Base-by-base conservation (phyloP, 1,140 invertebrate genomes). In the Pissodes strobi region DNA sequence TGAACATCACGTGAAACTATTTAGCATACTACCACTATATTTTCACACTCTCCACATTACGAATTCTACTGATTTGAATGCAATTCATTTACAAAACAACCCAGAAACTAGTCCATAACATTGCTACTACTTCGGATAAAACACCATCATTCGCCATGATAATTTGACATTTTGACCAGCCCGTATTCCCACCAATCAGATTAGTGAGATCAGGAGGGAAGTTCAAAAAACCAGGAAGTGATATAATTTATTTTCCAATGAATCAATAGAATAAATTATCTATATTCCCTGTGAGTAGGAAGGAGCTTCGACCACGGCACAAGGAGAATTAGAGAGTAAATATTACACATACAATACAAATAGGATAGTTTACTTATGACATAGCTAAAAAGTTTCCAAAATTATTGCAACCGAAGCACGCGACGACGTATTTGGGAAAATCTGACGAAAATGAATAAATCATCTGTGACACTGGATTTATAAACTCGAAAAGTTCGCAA, bases 21-120 rank as follows among this genome's bases (percentile, higher is more conserved):
- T 23, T 39, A 64, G 57, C 58, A 71, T 63, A 51, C 63, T 43
- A 48, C 43, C 68, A 71, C 63, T 59, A 51, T 55, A 49, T 64
- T 59, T 51, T 39, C 39, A 43, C 61, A 67, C 64, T 53, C 46
- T 34, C 27, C 23, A 52, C 48, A 64, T 4, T 34, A 22, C 23
- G 45, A 46, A 51, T 53, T 46, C 23, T 17, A 18, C 41, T 68
- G 43, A 65, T 45, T 48, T 63, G 56, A 41, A 46, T 49, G 48
- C 41, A 64, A 59, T 69, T 64, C 69, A 70, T 70, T 69, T 63
- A 68, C 13, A 64, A 68, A 66, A 60, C 21, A 48, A 23, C 38
- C 46, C 37, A 22, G 19, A 65, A 61, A 65, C n/a, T 25, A 15
- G 25, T 57, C 37, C 64, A 66, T 51, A 55, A 51, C 59, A 66